Evolutionary conservation across 2,888 invertebrate genomes (phyloP), one percentile per base, ranked within the genome.

Genomic region (Caenorhabditis zanzibari): DNA sequence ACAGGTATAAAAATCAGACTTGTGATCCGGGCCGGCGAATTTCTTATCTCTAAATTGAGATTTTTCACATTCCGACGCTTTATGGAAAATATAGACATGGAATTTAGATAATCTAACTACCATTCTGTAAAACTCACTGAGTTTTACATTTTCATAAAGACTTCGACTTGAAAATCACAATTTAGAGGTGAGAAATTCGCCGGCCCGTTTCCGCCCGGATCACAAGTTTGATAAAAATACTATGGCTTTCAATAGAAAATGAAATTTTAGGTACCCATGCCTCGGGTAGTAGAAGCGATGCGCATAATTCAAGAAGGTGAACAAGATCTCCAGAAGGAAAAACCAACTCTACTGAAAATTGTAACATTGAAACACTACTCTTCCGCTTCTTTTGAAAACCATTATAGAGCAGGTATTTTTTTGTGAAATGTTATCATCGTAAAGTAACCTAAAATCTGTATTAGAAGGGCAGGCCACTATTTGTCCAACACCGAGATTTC

Each of bases 241-340:
- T 4, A 19, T 49, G 9, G 6, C 2, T 44, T 44, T 10, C 9
- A 12, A 2, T 44, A 1, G 4, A 12, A 44, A 10, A 4, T 44
- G 16, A 19, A n/a, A 6, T 16, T 54, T 80, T 38, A 88, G 89
- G 86, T 89, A 22, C 88, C 90, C 1, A 89, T 90, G 88, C 81
- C 84, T 54, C 73, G 86, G 63, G 89, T 89, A 0, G 86, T 90
- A 0, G 87, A 88, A 24, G 85, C 86, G 7, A 81, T 90, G 73
- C 52, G 82, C 28, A 75, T 84, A 28, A 71, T 81, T 24, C 88
- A 90, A 74, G 66, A 59, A 22, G 74, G 76, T 4, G 74, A 86
- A 49, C 38, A 56, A 16, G 83, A 81, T 10, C 52, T 82, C 10
- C 76, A 85, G 38, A 71, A 85, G 35, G 68, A 77, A 56, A 82